phyloP scores from a whole-genome alignment of 2,113 vertebrate species.

The Saimiri boliviensis region DNA sequence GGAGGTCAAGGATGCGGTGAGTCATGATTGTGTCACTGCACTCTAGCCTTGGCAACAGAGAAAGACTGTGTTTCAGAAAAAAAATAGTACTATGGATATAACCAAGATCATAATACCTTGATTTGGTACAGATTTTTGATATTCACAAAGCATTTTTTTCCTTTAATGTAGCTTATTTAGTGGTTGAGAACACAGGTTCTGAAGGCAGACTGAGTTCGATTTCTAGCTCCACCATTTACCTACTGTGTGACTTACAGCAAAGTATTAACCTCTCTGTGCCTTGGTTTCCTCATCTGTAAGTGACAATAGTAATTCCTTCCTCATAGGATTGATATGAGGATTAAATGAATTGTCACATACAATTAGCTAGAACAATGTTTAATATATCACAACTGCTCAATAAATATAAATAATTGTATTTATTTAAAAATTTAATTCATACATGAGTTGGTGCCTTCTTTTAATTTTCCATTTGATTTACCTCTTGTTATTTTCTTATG shows the following conservation, averaged over 20 bases:
- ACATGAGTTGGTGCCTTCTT: background rate
- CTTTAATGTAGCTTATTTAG: background rate
- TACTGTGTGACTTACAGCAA: background rate
- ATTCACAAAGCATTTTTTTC: background rate
- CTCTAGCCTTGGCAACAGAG: no score
- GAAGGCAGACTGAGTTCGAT: background rate
- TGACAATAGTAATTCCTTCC: background rate
- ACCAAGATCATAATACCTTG: background rate
- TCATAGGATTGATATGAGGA: background rate
- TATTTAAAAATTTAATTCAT: background rate
- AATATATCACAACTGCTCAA: background rate
- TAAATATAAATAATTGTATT: background rate
- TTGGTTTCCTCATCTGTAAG: background rate
- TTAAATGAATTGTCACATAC: background rate
- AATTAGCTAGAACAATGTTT: background rate
- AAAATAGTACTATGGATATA: background rate
- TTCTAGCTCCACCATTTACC: background rate
- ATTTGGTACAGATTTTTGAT: background rate
- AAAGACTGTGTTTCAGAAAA: no score
- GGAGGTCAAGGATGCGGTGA: no score
- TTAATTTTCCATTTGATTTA: constrained; percentile 15
- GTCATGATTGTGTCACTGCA: no score
- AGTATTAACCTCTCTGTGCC: background rate
- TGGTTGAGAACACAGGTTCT: background rate
- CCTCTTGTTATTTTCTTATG: background rate